Evolutionary conservation across 2,113 vertebrate genomes (phyloP).

Genomic region (Acrocephalus kingi): DNA sequence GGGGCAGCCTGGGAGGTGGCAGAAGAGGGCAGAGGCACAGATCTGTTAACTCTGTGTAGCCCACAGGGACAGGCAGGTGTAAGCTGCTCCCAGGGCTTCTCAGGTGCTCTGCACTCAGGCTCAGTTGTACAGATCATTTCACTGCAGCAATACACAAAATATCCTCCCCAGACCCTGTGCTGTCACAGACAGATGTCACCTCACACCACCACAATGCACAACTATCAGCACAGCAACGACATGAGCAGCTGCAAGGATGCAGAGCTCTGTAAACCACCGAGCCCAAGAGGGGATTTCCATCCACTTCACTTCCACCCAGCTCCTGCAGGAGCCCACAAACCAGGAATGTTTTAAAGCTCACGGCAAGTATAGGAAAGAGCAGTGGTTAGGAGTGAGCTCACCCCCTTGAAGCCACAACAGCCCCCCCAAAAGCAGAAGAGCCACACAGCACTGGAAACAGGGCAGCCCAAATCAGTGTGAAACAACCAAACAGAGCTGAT

Average conservation of each 20-base stretch:
- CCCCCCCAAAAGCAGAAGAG: background rate
- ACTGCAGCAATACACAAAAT: background rate
- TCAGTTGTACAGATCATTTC: fast-evolving
- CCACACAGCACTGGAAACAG: background rate
- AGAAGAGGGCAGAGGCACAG: background rate
- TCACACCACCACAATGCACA: background rate
- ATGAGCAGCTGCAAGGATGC: background rate
- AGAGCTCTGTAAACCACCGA: background rate
- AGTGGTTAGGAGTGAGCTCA: background rate
- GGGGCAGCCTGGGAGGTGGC: conserved; percentile 13
- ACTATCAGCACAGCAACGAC: background rate
- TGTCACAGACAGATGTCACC: background rate
- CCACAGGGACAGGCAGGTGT: background rate
- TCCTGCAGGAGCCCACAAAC: background rate
- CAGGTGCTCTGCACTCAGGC: background rate
- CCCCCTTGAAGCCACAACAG: fast-evolving
- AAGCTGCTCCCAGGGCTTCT: background rate
- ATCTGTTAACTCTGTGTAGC: background rate
- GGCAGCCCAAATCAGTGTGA: fast-evolving
- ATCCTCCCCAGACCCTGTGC: background rate
- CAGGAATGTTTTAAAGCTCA: background rate
- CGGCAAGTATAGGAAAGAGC: fast-evolving
- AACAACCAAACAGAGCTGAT: background rate
- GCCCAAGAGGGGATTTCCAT: background rate
- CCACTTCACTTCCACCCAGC: background rate